Evolutionary conservation across 2,113 vertebrate species (phyloP).

Genomic region (Camelus bactrianus): DNA sequence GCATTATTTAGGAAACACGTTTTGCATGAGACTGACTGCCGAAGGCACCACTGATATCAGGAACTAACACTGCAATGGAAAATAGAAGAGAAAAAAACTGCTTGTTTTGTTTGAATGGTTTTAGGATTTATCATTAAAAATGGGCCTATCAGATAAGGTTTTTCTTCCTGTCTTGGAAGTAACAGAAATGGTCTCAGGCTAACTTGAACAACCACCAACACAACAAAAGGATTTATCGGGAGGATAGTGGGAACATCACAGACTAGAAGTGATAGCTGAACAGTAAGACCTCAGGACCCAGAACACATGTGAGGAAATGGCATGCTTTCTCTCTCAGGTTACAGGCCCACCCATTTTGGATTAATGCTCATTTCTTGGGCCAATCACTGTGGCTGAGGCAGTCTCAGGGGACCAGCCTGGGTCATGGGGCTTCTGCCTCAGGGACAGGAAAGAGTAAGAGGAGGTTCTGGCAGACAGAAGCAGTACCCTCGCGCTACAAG

Average conservation of each 20-base stretch:
- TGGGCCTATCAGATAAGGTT: background rate
- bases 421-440: background rate
- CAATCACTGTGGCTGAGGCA: background rate
- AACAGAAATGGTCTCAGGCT: background rate
- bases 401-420: background rate
- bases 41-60: background rate
- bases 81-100: background rate
- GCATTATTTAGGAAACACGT: conserved; percentile 60
- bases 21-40: conserved; percentile 28
- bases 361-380: background rate
- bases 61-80: conserved; percentile 15
- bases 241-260: background rate
- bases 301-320: background rate
- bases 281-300: background rate
- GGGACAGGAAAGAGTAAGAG: background rate
- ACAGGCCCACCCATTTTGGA: background rate
- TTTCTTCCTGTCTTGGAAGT: background rate
- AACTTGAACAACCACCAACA: conserved; percentile 26
- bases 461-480: conserved; percentile 71
- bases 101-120: background rate
- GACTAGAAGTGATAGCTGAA: background rate
- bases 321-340: background rate
- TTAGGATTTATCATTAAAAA: conserved; percentile 61
- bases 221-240: background rate
- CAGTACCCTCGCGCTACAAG: background rate